A percentile compares a stretch with the other conserved stretches of the same genome.
Conservation (phyloP, 1,140 invertebrate genomes). For the Drosophila hydei region DNA sequence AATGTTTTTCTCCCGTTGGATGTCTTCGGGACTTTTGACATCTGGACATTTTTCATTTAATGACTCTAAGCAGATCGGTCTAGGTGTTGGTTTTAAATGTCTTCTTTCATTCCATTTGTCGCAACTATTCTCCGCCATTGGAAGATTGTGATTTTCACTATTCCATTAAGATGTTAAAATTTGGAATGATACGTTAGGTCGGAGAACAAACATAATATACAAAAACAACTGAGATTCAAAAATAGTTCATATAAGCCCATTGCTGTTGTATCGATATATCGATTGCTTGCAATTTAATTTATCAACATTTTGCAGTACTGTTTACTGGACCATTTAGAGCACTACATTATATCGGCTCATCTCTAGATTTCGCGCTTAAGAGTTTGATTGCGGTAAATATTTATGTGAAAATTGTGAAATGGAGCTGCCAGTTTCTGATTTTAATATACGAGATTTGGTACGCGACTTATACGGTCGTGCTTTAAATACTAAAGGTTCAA, state of each 20-base stretch:
- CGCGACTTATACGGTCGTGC: constrained; percentile 28
- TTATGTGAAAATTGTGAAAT: constrained; percentile 8
- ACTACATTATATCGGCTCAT: neutral
- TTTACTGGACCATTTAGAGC: neutral
- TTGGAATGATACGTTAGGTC: neutral
- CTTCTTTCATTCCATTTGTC: constrained; percentile 5
- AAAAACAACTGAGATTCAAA: neutral
- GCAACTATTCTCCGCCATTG: constrained; percentile 47
- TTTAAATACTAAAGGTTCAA: constrained; percentile 20
- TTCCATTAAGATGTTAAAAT: neutral
- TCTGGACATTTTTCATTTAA: constrained; percentile 37
- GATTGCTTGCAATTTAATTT: neutral
- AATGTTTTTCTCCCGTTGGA: neutral
- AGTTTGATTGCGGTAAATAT: neutral
- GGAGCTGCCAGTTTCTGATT: constrained; percentile 33
- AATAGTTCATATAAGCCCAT: neutral
- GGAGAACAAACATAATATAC: neutral
- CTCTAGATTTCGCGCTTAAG: constrained; percentile 1
- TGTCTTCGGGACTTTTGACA: constrained; percentile 8
- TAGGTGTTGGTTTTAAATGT: neutral
- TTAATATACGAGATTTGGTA: constrained; percentile 29
- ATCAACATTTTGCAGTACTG: neutral
- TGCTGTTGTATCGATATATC: constrained; percentile 7
- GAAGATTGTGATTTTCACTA: neutral
- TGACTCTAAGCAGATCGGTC: constrained; percentile 34